Base-by-base conservation (phyloP, 2,113 vertebrate genomes). In the Etheostoma spectabile region DNA sequence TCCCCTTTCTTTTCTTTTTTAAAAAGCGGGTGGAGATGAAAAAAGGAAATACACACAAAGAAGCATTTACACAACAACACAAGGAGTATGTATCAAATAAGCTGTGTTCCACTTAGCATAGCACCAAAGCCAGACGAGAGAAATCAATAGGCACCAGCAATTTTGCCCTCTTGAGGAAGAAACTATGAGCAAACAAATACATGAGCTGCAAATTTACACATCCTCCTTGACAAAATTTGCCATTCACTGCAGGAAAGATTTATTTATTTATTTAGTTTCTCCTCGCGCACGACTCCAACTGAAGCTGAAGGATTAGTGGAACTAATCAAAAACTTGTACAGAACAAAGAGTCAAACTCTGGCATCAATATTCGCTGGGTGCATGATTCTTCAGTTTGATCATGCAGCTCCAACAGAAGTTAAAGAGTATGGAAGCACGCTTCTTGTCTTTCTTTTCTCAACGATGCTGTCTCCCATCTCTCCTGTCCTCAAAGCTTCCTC, bases 61-160 rank as follows among this genome's bases (percentile, higher is more conserved):
- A 82, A 85, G 69, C 89, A 67, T 94, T 94, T 92, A 90, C 89
- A 81, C 83, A 83, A 88, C 89, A 88, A 87, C 89, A 89, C 84
- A 89, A 90, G 84, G 86, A 88, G 83, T 65, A 71, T 57, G 83
- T 71, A 90, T 93, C 89, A 92, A 93, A 92, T 88, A 84, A 82
- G 80, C 82, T 15, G 79, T 66, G 86, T 87, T 92, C 80, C 84
- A 88, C 87, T 93, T 84, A 87, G 82, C 86, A 66, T 52, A 51
- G 82, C 68, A 62, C 53, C 78, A 72, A 83, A 89, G 77, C 68
- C 53, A 72, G 79, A 74, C 76, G 48, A 64, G 66, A 70, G 57
- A 76, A 89, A 90, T 88, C 78, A 86, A 90, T 75, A 74, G 79
- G 61, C 61, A 60, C 18, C 49, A 7, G 81, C 75, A 83, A 81